These are phyloP conservation scores for Corythoichthys intestinalis DNA, from an alignment of 2,113 vertebrate genomes.

Conservation along the genomic window DNA sequence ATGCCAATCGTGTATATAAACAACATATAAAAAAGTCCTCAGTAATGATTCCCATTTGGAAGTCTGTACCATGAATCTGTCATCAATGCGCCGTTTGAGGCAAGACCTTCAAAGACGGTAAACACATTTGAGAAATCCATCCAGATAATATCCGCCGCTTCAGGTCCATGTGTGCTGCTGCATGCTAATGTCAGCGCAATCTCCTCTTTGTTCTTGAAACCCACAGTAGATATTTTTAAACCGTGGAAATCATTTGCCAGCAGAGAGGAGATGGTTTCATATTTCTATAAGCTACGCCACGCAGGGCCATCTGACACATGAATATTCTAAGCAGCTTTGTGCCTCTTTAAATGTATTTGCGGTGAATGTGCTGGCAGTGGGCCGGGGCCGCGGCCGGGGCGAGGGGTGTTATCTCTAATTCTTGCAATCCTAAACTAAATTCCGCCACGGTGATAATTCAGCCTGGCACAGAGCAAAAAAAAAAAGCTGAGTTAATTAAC, in stretches of 20 bases:
- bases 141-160: slow-evolving; percentile 50
- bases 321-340: slow-evolving; percentile 92
- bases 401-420: slow-evolving; percentile 80
- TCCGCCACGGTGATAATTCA: slow-evolving; percentile 73
- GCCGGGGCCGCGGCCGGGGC: slow-evolving; percentile 67
- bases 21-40: slow-evolving; percentile 57
- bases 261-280: slow-evolving; percentile 72
- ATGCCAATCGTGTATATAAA: slow-evolving; percentile 1
- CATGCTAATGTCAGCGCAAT: slow-evolving; percentile 66
- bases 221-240: slow-evolving; percentile 70
- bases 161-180: slow-evolving; percentile 52
- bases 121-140: slow-evolving; percentile 65
- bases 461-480: slow-evolving; percentile 76
- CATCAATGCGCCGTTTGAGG: slow-evolving; percentile 53
- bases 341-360: slow-evolving; percentile 89
- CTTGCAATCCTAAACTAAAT: slow-evolving; percentile 76
- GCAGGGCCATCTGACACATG: slow-evolving; percentile 80
- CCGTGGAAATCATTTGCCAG: slow-evolving; percentile 68
- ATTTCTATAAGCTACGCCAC: slow-evolving; percentile 80
- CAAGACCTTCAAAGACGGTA: slow-evolving; percentile 67
- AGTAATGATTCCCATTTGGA: slow-evolving; percentile 56
- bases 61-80: slow-evolving; percentile 50
- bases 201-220: slow-evolving; percentile 71
- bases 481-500: slow-evolving; percentile 83
- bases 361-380: slow-evolving; percentile 77